Evolutionary conservation across 2,888 invertebrate species (phyloP).

Genomic region (Macrostomum cliftonense): DNA sequence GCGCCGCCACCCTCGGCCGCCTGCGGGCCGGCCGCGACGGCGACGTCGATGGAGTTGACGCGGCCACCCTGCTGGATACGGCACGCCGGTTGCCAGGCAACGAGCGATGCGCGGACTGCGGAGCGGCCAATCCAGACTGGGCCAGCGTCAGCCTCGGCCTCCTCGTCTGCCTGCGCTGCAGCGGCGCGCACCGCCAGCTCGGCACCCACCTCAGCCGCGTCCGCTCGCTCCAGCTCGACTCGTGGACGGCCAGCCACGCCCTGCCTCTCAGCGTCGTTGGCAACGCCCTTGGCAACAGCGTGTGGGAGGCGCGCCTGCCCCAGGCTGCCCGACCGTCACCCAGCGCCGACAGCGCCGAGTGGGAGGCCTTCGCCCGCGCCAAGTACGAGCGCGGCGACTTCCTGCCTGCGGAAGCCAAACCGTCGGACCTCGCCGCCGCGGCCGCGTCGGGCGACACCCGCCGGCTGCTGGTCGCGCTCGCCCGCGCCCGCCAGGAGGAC

Average conservation of each 20-base stretch:
- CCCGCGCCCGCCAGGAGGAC: constrained; percentile 49
- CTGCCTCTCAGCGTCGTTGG: constrained; percentile 62
- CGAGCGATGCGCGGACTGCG: constrained; percentile 76
- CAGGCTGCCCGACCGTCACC: not conserved
- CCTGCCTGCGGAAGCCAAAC: constrained; percentile 46
- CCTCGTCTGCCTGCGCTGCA: constrained; percentile 88
- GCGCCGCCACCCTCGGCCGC: constrained; percentile 1
- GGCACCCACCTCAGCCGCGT: constrained; percentile 90
- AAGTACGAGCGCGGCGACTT: constrained; percentile 85
- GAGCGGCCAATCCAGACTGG: constrained; percentile 82
- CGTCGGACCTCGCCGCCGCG: constrained; percentile 46
- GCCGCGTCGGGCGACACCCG: constrained; percentile 31
- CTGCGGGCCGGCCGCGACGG: not conserved
- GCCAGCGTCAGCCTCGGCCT: constrained; percentile 84
- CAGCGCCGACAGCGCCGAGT: constrained; percentile 51
- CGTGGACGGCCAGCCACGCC: constrained; percentile 48
- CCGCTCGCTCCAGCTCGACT: constrained; percentile 76
- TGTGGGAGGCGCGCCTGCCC: constrained; percentile 56
- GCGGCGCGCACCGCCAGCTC: constrained; percentile 80
- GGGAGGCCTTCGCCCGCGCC: constrained; percentile 75
- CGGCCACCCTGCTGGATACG: constrained; percentile 21
- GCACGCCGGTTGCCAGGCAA: constrained; percentile 48
- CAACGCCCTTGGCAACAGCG: constrained; percentile 67
- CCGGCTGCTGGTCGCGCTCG: constrained; percentile 44
- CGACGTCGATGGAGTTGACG: not conserved